Percentiles rank a stretch among this genome's conserved stretches.
These are phyloP conservation scores for Tholera decimalis DNA, from an alignment of 2,888 invertebrate genomes.

Conservation along the genomic window DNA sequence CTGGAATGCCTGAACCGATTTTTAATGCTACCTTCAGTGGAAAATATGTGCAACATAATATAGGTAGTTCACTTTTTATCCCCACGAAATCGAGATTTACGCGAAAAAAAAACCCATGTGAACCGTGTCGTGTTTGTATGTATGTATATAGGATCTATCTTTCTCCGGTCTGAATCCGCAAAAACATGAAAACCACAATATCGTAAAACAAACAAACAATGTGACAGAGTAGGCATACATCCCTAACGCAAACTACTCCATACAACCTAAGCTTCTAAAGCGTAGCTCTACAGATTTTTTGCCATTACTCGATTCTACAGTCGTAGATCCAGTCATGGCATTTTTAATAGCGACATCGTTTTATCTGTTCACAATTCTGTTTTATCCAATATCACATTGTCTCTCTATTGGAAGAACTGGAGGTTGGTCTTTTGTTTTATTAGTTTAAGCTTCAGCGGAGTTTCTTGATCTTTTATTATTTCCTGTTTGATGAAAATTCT, in stretches of 20 bases:
- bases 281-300: slow-evolving; percentile 51
- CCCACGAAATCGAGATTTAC: too few relatives aligned
- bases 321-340: slow-evolving; percentile 66
- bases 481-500: slow-evolving; percentile 22
- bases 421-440: slow-evolving; percentile 66
- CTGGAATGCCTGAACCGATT: too few relatives aligned
- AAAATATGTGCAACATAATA: too few relatives aligned
- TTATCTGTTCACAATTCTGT: slow-evolving; percentile 59
- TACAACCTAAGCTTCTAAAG: slow-evolving; percentile 47
- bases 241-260: slow-evolving; percentile 37
- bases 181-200: background rate
- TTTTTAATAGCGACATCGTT: slow-evolving; percentile 61
- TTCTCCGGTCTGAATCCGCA: background rate
- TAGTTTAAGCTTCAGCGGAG: slow-evolving; percentile 13
- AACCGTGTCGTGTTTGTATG: too few relatives aligned
- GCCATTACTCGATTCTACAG: slow-evolving; percentile 62
- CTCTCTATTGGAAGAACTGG: slow-evolving; percentile 47
- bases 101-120: too few relatives aligned
- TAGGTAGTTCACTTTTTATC: too few relatives aligned
- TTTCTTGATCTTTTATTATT: slow-evolving; percentile 24
- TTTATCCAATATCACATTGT: slow-evolving; percentile 61
- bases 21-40: too few relatives aligned
- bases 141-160: too few relatives aligned
- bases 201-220: background rate
- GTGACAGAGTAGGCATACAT: slow-evolving; percentile 45